A percentile compares a stretch with the other conserved stretches of the same genome.
Evolutionary conservation across 2,888 invertebrate genomes (phyloP).

Genomic region (Nasonia oneida): DNA sequence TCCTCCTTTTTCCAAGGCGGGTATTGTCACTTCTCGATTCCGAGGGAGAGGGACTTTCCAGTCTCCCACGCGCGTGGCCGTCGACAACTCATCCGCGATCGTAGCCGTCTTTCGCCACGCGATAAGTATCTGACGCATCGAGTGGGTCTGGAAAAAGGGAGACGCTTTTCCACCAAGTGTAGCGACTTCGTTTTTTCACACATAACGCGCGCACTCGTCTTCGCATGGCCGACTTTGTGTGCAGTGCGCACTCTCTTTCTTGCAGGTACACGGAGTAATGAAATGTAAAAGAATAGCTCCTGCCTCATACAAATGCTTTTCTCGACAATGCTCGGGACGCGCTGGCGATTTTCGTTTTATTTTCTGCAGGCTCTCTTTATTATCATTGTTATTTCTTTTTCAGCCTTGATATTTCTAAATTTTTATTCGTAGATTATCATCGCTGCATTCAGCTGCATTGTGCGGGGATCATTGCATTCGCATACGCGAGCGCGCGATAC

Average conservation of each 20-base stretch:
- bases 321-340: conserved; percentile 14
- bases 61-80: conserved; percentile 73
- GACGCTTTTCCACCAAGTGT: conserved; percentile 12
- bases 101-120: conserved; percentile 70
- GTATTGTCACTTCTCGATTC: conserved; percentile 67
- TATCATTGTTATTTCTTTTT: conserved; percentile 1
- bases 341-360: conserved; percentile 33
- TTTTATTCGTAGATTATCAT: conserved; percentile 53
- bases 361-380: not conserved
- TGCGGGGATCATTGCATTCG: conserved; percentile 45
- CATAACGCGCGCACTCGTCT: not conserved
- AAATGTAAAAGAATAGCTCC: conserved; percentile 45
- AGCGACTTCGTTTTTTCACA: not conserved
- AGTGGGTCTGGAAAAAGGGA: not conserved
- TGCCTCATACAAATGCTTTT: conserved; percentile 29
- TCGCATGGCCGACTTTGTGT: conserved; percentile 35
- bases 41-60: conserved; percentile 65
- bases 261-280: conserved; percentile 24
- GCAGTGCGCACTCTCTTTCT: not conserved
- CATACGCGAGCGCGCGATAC: conserved; percentile 30
- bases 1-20: conserved; percentile 53
- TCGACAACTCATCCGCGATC: conserved; percentile 65
- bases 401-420: conserved; percentile 40
- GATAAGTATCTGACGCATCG: conserved; percentile 68
- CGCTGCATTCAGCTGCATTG: conserved; percentile 46